phyloP scores from a whole-genome alignment of 2,888 invertebrate genomes.

The Hypomecis atomaria region DNA sequence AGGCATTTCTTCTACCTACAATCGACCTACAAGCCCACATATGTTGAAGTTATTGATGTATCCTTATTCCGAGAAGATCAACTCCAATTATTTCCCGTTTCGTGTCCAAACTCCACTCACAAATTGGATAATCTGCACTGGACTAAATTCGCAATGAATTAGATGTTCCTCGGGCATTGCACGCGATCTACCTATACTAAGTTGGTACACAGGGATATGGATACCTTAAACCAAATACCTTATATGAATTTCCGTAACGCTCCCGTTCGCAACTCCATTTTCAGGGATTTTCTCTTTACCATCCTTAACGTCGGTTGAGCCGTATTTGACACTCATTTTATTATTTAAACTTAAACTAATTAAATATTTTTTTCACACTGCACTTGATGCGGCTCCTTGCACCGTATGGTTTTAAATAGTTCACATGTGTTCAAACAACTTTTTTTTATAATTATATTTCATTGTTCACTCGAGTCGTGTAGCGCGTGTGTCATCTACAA shows the following conservation, averaged over 20 bases:
- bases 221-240: conserved; percentile 54
- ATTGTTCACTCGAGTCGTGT: conserved; percentile 40
- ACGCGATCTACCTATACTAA: too few species aligned
- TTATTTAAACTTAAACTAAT: neutral
- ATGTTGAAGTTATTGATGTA: conserved; percentile 34
- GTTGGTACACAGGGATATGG: too few species aligned
- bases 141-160: conserved; percentile 50
- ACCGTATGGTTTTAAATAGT: conserved; percentile 27
- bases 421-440: conserved; percentile 53
- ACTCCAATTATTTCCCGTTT: conserved; percentile 54
- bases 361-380: conserved; percentile 36
- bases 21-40: conserved; percentile 4
- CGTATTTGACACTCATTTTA: conserved; percentile 71
- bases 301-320: conserved; percentile 61
- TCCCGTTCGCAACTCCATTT: conserved; percentile 50
- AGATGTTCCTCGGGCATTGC: conserved; percentile 44
- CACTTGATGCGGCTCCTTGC: conserved; percentile 23
- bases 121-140: conserved; percentile 65
- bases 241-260: conserved; percentile 58
- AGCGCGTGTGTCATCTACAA: conserved; percentile 69
- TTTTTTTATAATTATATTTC: conserved; percentile 24
- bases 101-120: conserved; percentile 54
- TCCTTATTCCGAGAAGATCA: conserved; percentile 40
- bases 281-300: conserved; percentile 56
- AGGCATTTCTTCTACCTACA: neutral